Base-by-base conservation (phyloP, 2,797 vertebrate species). In the Platalea minor region DNA sequence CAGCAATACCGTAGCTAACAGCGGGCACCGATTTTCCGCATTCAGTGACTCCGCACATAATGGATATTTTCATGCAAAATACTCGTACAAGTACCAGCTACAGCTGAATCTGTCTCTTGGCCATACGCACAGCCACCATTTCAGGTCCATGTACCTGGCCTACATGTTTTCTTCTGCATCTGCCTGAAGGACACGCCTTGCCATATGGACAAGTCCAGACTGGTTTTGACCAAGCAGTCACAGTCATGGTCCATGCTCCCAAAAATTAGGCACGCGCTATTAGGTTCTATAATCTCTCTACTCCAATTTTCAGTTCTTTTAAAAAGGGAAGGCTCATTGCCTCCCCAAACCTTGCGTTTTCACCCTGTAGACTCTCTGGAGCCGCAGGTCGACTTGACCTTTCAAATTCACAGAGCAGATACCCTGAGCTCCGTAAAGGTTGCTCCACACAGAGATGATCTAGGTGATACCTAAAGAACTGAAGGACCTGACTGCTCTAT, bases 41-140 rank as follows among this genome's bases (percentile, higher is more conserved):
- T 0, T 18, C 35, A 2, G 4, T 2, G 29, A 7, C 31, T n/a
- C 24, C 15, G 4, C 31, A 2, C 7, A 6, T 1, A 23, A 0
- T 0, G 10, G 35, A 3, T 37, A 11, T 60, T 33, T 9, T 6
- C 5, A 3, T 2, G 17, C 41, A n/a, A 21, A 56, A 31, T 8
- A 12, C 50, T 24, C 0, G 5, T 0, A 2, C 9, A 14, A 28
- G 17, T 2, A 13, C 33, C 69, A 65, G 11, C 8, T 28, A 9
- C 56, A 8, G 75, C 70, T 1, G 67, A 8, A 31, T 1, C 18
- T 6, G 1, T 9, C 17, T 31, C 41, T 61, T 6, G 50, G 51
- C 63, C n/a, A 4, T 8, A 0, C 56, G 16, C 21, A 4, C 21
- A 29, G 14, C 11, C 43, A 63, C 26, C 24, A 2, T 17, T 35